Conservation (phyloP, 2,113 vertebrate genomes). For the Prunella himalayana region DNA sequence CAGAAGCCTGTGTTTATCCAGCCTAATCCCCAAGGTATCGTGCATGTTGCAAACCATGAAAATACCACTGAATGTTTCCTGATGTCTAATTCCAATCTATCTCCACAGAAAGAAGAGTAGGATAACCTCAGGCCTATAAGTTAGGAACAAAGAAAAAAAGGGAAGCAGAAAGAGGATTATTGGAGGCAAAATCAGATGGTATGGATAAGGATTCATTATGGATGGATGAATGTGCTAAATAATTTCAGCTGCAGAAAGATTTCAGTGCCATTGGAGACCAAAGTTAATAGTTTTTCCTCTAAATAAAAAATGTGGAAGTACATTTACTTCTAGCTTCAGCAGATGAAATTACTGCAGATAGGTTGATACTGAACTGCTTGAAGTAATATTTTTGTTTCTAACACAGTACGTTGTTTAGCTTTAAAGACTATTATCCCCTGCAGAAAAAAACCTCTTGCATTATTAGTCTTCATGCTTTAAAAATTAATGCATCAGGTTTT, state of each 20-base stretch:
- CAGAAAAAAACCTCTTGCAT: neutral
- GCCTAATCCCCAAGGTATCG: neutral
- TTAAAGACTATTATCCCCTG: neutral
- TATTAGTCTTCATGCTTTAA: neutral
- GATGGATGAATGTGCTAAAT: neutral
- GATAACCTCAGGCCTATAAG: neutral
- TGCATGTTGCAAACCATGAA: neutral
- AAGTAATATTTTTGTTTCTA: neutral
- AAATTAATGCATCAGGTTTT: neutral
- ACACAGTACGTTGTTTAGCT: neutral
- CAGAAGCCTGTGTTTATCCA: neutral
- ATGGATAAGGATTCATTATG: neutral
- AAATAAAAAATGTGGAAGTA: slow-evolving; percentile 8
- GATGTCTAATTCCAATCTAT: neutral
- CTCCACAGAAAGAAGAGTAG: neutral
- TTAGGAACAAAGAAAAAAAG: neutral
- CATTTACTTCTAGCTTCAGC: neutral
- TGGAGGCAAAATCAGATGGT: neutral
- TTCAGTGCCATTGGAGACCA: neutral
- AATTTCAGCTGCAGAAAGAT: neutral
- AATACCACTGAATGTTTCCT: neutral
- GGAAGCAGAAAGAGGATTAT: neutral
- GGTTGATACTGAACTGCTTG: neutral
- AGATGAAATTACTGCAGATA: neutral
- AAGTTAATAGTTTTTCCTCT: neutral